Evolutionary conservation across 2,888 invertebrate species (phyloP).

Genomic region (Eilema sororculum): DNA sequence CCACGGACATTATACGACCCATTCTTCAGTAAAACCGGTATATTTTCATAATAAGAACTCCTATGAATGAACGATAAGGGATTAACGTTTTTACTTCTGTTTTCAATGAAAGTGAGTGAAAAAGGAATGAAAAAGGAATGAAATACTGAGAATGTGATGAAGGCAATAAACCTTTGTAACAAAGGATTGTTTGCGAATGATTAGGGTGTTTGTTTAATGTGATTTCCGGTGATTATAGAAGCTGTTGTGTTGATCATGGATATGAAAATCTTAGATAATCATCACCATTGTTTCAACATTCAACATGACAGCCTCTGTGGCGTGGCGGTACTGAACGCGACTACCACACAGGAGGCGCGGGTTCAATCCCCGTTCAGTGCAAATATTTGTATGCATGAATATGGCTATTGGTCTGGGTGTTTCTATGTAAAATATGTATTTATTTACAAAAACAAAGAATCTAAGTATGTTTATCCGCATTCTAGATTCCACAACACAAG

Average conservation of each 20-base stretch:
- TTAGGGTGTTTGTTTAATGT: constrained; percentile 8
- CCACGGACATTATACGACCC: constrained; percentile 1
- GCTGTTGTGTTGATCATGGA: neutral
- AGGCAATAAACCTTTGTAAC: constrained; percentile 15
- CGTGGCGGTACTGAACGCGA: no score
- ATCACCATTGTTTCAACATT: neutral
- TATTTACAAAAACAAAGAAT: no score
- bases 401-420: no score
- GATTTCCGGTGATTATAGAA: constrained; percentile 13
- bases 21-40: constrained; percentile 9
- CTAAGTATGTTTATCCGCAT: no score
- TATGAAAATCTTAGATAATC: neutral
- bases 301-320: no score
- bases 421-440: no score
- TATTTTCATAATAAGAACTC: constrained; percentile 11
- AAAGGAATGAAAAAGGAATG: constrained; percentile 12
- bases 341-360: no score
- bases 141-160: constrained; percentile 7
- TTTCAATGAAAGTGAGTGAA: constrained; percentile 14
- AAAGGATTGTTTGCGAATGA: constrained; percentile 15
- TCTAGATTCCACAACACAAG: no score
- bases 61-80: constrained; percentile 16
- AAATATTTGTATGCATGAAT: no score
- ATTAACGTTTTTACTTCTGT: constrained; percentile 3
- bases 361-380: no score